These are phyloP conservation scores for Bergia sp. DNA, from an alignment of 92 coral and sea anemone genomes.

Conservation along the genomic window DNA sequence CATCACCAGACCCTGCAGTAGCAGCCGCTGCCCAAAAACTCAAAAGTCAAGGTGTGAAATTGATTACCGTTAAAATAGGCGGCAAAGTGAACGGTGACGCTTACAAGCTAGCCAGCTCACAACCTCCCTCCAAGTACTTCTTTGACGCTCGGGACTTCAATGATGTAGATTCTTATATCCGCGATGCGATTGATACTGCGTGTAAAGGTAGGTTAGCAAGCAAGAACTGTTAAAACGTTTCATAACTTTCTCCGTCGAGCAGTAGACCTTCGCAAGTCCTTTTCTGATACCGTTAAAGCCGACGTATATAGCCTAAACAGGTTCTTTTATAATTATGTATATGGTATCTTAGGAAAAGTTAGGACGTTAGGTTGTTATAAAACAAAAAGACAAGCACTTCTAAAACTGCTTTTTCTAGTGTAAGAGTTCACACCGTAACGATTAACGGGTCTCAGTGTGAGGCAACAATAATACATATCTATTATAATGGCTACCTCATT, in stretches of 20 bases:
- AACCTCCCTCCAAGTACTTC: slow-evolving; percentile 73
- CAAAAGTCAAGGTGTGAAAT: slow-evolving; percentile 77
- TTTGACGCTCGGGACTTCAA: slow-evolving; percentile 52
- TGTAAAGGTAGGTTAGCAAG: slow-evolving; percentile 68
- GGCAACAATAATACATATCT: too few species aligned
- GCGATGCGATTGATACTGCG: slow-evolving; percentile 64
- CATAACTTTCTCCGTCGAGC: too few species aligned
- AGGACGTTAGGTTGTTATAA: too few species aligned
- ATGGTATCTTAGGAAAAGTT: too few species aligned
- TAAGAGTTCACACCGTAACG: too few species aligned
- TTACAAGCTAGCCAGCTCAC: slow-evolving; percentile 62
- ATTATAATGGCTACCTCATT: too few species aligned
- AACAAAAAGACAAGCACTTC: too few species aligned
- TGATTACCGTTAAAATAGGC: slow-evolving; percentile 72
- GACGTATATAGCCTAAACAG: too few species aligned
- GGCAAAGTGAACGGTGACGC: slow-evolving; percentile 50
- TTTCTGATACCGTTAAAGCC: neutral
- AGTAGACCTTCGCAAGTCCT: too few species aligned
- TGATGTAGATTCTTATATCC: slow-evolving; percentile 47
- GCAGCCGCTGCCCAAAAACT: slow-evolving; percentile 64
- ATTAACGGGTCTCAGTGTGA: too few species aligned
- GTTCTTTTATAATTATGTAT: too few species aligned
- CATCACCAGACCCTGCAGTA: slow-evolving; percentile 50
- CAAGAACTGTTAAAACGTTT: neutral
- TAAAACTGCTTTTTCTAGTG: too few species aligned